Conservation (phyloP, 2,888 invertebrate genomes). For the Morpho deidamia region DNA sequence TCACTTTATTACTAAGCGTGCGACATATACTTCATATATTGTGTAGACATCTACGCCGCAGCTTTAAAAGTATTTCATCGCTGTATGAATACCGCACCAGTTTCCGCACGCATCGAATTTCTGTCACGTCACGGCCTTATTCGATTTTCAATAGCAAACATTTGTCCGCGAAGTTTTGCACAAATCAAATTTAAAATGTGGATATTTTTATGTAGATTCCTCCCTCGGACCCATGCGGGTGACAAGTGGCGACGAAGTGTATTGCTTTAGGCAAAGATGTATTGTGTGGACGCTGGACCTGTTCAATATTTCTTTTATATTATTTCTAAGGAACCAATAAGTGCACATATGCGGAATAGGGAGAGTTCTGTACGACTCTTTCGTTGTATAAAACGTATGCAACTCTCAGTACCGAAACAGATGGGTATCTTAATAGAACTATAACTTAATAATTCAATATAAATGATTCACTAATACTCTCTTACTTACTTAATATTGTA, state of each 20-base stretch:
- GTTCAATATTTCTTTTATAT: slow-evolving; percentile 43
- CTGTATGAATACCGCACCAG: neutral
- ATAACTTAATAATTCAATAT: too few species aligned
- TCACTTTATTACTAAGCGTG: too few species aligned
- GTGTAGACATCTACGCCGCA: slow-evolving; percentile 24
- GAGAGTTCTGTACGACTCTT: slow-evolving; percentile 14
- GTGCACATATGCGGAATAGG: slow-evolving; percentile 12
- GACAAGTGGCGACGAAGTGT: slow-evolving; percentile 49
- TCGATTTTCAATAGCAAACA: slow-evolving; percentile 77
- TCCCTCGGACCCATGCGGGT: slow-evolving; percentile 59
- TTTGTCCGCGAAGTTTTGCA: slow-evolving; percentile 60
- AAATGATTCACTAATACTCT: too few species aligned
- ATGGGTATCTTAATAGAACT: neutral
- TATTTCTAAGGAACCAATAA: slow-evolving; percentile 25
- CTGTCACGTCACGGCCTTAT: slow-evolving; percentile 65
- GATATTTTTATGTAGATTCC: slow-evolving; percentile 68
- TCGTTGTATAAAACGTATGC: neutral
- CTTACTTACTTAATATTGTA: too few species aligned
- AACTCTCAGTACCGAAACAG: neutral
- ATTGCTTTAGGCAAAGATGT: slow-evolving; percentile 40
- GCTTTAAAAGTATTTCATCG: slow-evolving; percentile 25
- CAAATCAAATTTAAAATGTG: slow-evolving; percentile 77
- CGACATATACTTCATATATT: neutral
- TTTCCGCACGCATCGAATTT: slow-evolving; percentile 42
- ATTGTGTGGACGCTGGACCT: slow-evolving; percentile 44